Evolutionary conservation across 2,888 invertebrate species (phyloP), one percentile per base, ranked within the genome.

Genomic region (Brachylomia viminalis): DNA sequence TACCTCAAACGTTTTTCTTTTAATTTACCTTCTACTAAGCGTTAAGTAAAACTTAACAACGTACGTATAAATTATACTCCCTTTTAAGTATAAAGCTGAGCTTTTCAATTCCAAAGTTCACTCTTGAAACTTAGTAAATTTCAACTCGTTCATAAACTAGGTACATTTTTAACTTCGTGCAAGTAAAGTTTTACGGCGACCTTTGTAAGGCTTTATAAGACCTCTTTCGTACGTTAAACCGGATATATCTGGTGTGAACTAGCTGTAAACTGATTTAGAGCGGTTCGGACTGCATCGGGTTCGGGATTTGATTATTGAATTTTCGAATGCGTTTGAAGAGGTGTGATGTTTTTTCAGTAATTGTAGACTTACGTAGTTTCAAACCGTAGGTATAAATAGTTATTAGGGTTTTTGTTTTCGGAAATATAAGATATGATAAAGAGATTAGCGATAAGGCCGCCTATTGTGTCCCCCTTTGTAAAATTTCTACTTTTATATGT

Each of bases 121-220:
- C 76, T 17, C 54, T 54, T 64, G 17, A 77, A 88, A 86, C 79
- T 88, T 82, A 70, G 75, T 79, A 69, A 87, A 87, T 80, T 79
- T 77, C 33, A 80, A 79, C 79, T 83, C 79, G 74, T 77, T 85
- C 75, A 76, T 85, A 73, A 80, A 84, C 79, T 82, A 76, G 62
- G 75, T 82, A 79, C 75, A 88, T 90, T 87, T 89, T 84, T 85
- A 89, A 84, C 83, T 82, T 79, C 17, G 52, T 70, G 61, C 54
- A 47, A 72, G 71, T 59, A 33, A 75, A 82, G 67, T 83, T 79
- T 30, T 20, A 58, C 15, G n/a, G 67, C 11, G 23, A 80, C 84
- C 75, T 88, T 87, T 79, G 80, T 72, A 81, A 67, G 59, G 54
- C 58, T 77, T 56, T 70, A 64, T 77, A 75, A 86, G 81, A 77